These are phyloP conservation scores for Montipora capitata DNA, from an alignment of 92 coral and sea anemone species.

Conservation along the genomic window DNA sequence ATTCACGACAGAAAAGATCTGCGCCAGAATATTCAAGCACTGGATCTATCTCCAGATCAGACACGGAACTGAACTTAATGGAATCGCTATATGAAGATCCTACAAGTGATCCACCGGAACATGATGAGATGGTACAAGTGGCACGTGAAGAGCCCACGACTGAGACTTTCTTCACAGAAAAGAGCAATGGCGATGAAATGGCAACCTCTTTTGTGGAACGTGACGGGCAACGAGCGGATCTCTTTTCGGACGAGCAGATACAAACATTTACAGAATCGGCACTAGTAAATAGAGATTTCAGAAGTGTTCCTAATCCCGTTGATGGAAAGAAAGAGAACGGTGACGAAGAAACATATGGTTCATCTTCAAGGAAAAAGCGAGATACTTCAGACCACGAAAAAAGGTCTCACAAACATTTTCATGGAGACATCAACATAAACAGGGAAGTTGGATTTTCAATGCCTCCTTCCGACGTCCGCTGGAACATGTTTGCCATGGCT, in stretches of 20 bases:
- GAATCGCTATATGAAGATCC: not conserved
- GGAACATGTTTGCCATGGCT: constrained; percentile 19
- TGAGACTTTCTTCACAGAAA: not conserved
- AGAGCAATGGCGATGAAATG: not conserved
- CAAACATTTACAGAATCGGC: not conserved
- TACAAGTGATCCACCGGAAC: not conserved
- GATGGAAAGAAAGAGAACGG: not conserved
- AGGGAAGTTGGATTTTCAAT: not conserved
- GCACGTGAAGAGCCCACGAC: not conserved
- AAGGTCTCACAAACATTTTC: not conserved
- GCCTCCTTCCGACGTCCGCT: constrained; percentile 23
- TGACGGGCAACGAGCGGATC: not conserved
- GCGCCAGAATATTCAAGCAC: not conserved
- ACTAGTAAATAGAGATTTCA: no score
- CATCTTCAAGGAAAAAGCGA: not conserved
- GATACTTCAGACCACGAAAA: not conserved
- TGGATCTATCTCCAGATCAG: not conserved
- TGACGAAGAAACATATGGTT: not conserved
- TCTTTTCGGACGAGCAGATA: not conserved
- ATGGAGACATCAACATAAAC: not conserved
- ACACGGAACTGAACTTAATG: not conserved
- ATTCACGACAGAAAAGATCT: not conserved
- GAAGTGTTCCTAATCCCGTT: not conserved
- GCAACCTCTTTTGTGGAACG: not conserved
- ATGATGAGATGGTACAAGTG: not conserved